Evolutionary conservation across 2,113 vertebrate genomes (phyloP).

Genomic region (Phyllostomus discolor): DNA sequence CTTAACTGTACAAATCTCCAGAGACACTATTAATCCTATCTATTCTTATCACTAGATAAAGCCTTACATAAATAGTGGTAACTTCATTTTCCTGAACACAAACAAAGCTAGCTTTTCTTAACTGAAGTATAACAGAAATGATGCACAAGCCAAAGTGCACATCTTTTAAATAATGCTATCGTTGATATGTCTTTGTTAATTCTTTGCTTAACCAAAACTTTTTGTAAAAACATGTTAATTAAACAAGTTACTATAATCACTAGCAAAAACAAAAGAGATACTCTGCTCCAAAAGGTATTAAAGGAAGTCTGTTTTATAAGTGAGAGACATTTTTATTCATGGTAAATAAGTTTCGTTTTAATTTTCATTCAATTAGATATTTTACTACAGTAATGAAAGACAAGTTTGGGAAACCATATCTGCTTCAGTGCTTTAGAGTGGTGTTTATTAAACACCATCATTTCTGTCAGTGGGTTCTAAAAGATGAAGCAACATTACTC

Average conservation of each 20-base stretch:
- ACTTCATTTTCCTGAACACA: neutral
- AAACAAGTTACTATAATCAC: neutral
- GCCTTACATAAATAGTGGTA: neutral
- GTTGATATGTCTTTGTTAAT: neutral
- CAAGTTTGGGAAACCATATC: neutral
- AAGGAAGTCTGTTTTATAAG: slow-evolving; percentile 29
- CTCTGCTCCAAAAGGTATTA: neutral
- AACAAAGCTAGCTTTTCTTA: neutral
- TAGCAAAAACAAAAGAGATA: neutral
- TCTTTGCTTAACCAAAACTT: neutral
- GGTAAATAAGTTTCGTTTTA: neutral
- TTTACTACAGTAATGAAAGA: neutral
- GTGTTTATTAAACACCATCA: neutral
- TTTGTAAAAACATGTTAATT: neutral
- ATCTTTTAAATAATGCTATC: neutral
- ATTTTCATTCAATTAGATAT: slow-evolving; percentile 37
- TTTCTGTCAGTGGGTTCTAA: neutral
- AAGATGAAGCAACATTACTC: neutral
- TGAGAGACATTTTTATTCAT: slow-evolving; percentile 31
- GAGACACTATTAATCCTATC: neutral
- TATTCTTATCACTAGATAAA: neutral
- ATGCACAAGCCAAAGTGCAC: neutral
- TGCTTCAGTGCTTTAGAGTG: neutral
- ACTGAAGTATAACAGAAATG: neutral
- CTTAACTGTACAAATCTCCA: neutral